Evolutionary conservation across 2,888 invertebrate species (phyloP).

Genomic region (Glomeris marginata): DNA sequence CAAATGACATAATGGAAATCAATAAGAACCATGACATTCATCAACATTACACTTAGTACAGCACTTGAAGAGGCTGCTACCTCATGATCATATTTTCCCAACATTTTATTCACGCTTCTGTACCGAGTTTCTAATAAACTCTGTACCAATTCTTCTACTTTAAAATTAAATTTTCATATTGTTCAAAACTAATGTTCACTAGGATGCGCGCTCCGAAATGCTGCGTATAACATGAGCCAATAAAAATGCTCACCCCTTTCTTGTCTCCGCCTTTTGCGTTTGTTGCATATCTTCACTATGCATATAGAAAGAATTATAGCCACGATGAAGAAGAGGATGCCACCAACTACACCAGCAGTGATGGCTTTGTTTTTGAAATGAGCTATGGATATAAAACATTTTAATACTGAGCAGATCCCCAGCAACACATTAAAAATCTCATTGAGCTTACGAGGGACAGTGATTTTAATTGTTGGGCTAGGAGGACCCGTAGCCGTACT

Average conservation of each 20-base stretch:
- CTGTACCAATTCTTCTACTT: too few species aligned
- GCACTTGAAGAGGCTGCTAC: too few species aligned
- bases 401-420: neutral
- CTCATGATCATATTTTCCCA: too few species aligned
- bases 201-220: too few species aligned
- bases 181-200: too few species aligned
- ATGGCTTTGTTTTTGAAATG: constrained; percentile 41
- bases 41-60: too few species aligned
- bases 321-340: constrained; percentile 92
- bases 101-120: too few species aligned
- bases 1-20: constrained; percentile 42
- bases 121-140: too few species aligned
- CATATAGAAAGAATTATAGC: constrained; percentile 93
- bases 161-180: too few species aligned
- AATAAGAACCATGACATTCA: too few species aligned
- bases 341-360: constrained; percentile 91
- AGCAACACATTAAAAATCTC: neutral
- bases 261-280: constrained; percentile 89
- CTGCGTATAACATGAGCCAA: neutral
- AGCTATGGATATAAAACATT: neutral
- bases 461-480: constrained; percentile 74
- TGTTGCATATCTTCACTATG: constrained; percentile 96
- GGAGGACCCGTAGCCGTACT: constrained; percentile 62
- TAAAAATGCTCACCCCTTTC: constrained; percentile 62
- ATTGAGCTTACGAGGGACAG: constrained; percentile 43